A percentile compares a stretch with the other conserved stretches of the same genome.
These are phyloP conservation scores for Ageneiosus marmoratus DNA, from an alignment of 2,113 vertebrate genomes.

Conservation along the genomic window DNA sequence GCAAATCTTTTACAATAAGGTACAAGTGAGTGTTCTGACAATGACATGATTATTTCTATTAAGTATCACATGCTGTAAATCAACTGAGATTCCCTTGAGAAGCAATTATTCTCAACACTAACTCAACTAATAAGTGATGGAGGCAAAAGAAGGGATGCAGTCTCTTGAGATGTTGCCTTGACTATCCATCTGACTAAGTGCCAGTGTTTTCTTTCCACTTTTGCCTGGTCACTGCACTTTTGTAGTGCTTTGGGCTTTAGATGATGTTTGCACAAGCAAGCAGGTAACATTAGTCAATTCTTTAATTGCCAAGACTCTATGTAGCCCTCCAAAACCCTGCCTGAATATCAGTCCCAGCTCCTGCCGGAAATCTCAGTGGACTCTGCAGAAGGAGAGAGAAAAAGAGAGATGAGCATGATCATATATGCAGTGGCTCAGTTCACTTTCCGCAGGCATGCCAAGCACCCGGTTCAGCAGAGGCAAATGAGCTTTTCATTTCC, in stretches of 20 bases:
- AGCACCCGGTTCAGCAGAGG: constrained; percentile 39
- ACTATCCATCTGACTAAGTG: neutral
- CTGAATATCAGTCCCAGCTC: neutral
- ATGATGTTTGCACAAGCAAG: constrained; percentile 21
- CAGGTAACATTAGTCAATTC: constrained; percentile 11
- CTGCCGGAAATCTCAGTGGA: constrained; percentile 23
- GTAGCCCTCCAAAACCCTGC: constrained; percentile 19
- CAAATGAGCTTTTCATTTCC: constrained; percentile 66
- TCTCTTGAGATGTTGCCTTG: neutral
- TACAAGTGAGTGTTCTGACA: neutral
- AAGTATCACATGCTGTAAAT: neutral
- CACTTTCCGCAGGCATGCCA: constrained; percentile 52
- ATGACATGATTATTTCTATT: constrained; percentile 11
- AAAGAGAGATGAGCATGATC: constrained; percentile 63
- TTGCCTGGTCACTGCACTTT: neutral
- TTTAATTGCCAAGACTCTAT: constrained; percentile 5
- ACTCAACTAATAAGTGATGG: neutral
- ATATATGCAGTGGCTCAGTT: constrained; percentile 50
- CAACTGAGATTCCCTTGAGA: neutral
- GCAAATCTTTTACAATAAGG: constrained; percentile 22
- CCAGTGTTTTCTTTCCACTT: constrained; percentile 22
- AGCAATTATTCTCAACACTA: constrained; percentile 10
- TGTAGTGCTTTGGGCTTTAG: constrained; percentile 10
- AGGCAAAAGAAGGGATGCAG: neutral
- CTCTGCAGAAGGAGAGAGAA: constrained; percentile 25